Evolutionary conservation across 2,888 invertebrate genomes (phyloP).

Genomic region (Nemotelus pantherinus): DNA sequence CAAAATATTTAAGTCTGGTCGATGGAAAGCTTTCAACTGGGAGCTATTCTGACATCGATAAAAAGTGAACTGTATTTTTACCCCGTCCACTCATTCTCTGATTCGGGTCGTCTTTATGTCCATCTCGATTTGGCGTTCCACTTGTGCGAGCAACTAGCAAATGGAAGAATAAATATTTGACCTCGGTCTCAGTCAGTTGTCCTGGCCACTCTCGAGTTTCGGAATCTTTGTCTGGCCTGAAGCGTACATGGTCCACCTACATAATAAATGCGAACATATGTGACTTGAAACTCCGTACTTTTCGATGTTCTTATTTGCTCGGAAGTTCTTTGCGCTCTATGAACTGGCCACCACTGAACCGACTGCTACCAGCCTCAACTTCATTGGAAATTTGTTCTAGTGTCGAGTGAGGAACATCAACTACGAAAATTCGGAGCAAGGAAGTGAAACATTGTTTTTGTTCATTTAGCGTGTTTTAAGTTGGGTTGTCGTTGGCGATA

Average conservation of each 20-base stretch:
- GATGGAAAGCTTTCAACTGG: background rate
- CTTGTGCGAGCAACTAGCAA: constrained; percentile 6
- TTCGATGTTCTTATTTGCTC: constrained; percentile 9
- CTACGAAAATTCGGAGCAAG: constrained; percentile 12
- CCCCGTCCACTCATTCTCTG: background rate
- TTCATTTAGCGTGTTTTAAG: background rate
- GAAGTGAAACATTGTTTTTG: constrained; percentile 30
- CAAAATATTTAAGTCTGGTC: background rate
- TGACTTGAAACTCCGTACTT: constrained; percentile 3
- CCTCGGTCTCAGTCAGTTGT: background rate
- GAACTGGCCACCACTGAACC: background rate
- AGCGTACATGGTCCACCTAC: constrained; percentile 29
- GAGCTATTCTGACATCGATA: background rate
- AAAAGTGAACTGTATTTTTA: too few relatives aligned
- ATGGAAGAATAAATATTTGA: constrained; percentile 31
- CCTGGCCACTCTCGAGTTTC: background rate
- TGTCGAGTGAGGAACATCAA: background rate
- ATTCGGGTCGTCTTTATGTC: background rate
- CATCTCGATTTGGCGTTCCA: background rate
- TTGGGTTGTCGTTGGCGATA: background rate
- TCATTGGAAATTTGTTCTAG: background rate
- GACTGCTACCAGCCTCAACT: background rate
- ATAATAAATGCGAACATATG: constrained; percentile 37
- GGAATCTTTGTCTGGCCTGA: background rate
- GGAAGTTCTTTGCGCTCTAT: background rate